Conservation (phyloP, 2,888 invertebrate genomes). For the Stenotaenia linearis region DNA sequence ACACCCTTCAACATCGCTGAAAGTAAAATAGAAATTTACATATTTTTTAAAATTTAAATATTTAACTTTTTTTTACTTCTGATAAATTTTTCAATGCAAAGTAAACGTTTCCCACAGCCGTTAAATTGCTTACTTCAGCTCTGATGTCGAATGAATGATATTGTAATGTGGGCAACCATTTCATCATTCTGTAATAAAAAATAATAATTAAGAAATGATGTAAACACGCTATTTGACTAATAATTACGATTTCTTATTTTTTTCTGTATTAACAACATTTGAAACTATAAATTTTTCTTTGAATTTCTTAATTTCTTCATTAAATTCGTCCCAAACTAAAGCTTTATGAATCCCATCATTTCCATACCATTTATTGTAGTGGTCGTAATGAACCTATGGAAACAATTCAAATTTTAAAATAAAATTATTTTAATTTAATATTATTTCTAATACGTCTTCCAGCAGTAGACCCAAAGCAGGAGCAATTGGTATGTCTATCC, state of each 20-base stretch:
- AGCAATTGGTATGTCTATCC: slow-evolving; percentile 85
- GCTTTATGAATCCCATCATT: slow-evolving; percentile 76
- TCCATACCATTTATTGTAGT: slow-evolving; percentile 79
- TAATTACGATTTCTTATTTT: slow-evolving; percentile 64
- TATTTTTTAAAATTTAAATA: no score
- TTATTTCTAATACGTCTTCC: slow-evolving; percentile 66
- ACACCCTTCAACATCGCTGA: no score
- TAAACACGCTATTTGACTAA: slow-evolving; percentile 39
- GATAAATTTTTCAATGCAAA: background rate
- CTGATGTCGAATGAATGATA: slow-evolving; percentile 58
- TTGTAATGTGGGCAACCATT: slow-evolving; percentile 66
- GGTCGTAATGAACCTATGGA: slow-evolving; percentile 74
- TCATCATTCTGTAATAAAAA: no score
- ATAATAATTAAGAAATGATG: no score
- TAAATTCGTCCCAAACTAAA: slow-evolving; percentile 65
- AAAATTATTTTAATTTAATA: background rate
- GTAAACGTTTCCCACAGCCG: background rate
- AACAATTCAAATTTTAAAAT: background rate
- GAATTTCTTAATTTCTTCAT: slow-evolving; percentile 51
- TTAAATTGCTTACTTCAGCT: slow-evolving; percentile 41
- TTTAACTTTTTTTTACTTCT: no score
- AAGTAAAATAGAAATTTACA: no score
- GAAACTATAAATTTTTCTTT: slow-evolving; percentile 70
- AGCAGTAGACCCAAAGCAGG: slow-evolving; percentile 90
- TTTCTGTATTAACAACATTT: slow-evolving; percentile 74